Evolutionary conservation across 2,113 vertebrate genomes (phyloP), one percentile per base, ranked within the genome.

Genomic region (Thalassarche chlororhynchos): DNA sequence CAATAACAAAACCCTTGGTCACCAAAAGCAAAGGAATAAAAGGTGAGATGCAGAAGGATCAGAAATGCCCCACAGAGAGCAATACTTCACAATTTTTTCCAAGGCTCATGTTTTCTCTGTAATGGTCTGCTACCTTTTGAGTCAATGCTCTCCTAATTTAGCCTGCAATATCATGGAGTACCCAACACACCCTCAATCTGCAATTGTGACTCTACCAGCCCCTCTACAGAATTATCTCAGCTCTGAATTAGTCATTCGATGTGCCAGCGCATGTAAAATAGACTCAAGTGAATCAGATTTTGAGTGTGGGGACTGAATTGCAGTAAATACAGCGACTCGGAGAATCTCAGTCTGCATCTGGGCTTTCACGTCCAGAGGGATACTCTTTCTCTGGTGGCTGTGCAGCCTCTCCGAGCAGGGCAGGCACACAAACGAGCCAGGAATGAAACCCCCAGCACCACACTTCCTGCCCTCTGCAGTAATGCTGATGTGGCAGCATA

Each of bases 151-250:
- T 65, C 74, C 75, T 74, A 36, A 80, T 97, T 85, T 88, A 93
- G 66, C 51, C 75, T 90, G 78, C 66, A 78, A 8, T 85, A 64
- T 70, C 57, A 40, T 74, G 70, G 40, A 77, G 91, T 51, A 51
- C 75, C 96, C 87, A 88, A 23, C 58, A 64, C 51, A 83, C 38
- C 21, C 74, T 80, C 62, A 77, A 0, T 91, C 82, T 95, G 75
- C 66, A 66, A 5, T 13, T 90, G 84, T 85, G 93, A 70, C 91
- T 95, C 81, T 68, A 69, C 54, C 87, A 91, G 34, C n/a, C 68
- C 68, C 87, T 83, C 84, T 44, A 55, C 68, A 88, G 89, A 89
- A 88, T 95, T 85, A 95, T 90, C 84, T 93, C 82, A 20, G 66
- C 78, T 94, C 93, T 77, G 71, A 74, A 62, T 97, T 93, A 90